These are phyloP conservation scores for Palythoa grandis DNA, from an alignment of 92 coral and sea anemone species.

Conservation along the genomic window DNA sequence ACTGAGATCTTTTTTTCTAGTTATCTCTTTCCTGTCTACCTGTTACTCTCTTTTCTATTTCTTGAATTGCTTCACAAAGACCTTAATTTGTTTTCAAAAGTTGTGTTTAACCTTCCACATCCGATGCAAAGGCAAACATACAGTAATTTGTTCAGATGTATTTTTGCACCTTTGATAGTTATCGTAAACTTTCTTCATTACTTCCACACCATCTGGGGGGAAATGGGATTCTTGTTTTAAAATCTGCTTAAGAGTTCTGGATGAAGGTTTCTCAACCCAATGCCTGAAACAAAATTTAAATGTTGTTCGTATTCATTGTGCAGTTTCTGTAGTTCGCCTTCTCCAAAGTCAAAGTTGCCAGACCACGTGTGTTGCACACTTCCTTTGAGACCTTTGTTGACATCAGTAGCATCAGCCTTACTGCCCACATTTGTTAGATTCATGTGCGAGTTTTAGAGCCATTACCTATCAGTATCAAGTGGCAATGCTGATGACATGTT, in stretches of 20 bases:
- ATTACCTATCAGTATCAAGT: conserved; percentile 14
- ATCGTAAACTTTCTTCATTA: not conserved
- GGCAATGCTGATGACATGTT: not conserved
- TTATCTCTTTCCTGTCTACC: conserved; percentile 12
- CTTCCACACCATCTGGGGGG: conserved; percentile 1
- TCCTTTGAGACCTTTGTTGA: conserved; percentile 43
- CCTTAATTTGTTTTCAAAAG: conserved; percentile 47
- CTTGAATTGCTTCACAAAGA: conserved; percentile 14
- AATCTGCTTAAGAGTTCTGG: not conserved
- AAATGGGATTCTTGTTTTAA: not conserved
- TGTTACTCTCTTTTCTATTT: conserved; percentile 2
- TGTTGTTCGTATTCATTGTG: conserved; percentile 12
- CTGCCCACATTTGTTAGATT: conserved; percentile 23
- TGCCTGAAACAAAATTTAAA: not conserved
- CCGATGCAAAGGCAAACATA: conserved; percentile 67
- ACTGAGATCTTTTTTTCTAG: not conserved
- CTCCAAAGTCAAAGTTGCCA: conserved; percentile 44
- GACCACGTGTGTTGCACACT: conserved; percentile 29
- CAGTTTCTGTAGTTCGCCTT: conserved; percentile 32
- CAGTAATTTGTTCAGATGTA: conserved; percentile 60
- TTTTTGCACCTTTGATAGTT: conserved; percentile 13
- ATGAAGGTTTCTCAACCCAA: conserved; percentile 44
- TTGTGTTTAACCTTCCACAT: conserved; percentile 54
- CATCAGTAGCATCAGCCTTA: conserved; percentile 57
- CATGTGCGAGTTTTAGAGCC: conserved; percentile 31